Percentiles rank a stretch among this genome's conserved stretches.
These are phyloP conservation scores for Lasioglossum figueresi DNA, from an alignment of 2,888 invertebrate species.

Conservation along the genomic window DNA sequence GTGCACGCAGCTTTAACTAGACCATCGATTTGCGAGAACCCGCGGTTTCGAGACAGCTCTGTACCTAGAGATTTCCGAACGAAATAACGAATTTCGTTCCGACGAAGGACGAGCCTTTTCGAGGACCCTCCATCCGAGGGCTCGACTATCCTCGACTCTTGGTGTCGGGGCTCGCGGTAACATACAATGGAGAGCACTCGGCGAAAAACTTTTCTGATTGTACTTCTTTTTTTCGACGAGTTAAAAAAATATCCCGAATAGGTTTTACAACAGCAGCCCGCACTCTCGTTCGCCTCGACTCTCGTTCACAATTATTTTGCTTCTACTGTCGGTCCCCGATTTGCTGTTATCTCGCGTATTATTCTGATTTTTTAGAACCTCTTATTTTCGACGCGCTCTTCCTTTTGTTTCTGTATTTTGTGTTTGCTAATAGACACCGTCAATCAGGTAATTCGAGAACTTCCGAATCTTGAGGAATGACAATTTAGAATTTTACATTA, in stretches of 20 bases:
- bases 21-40: constrained; percentile 43
- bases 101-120: constrained; percentile 11
- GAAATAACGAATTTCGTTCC: constrained; percentile 10
- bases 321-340: neutral
- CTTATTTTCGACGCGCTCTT: neutral
- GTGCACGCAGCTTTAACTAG: constrained; percentile 54
- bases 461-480: neutral
- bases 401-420: too few relatives aligned
- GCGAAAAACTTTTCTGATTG: constrained; percentile 11
- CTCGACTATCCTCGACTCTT: neutral
- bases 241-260: neutral
- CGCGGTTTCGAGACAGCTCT: constrained; percentile 1
- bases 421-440: neutral
- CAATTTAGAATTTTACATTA: neutral
- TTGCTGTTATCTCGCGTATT: neutral
- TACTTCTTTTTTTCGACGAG: neutral
- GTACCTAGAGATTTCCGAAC: neutral
- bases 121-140: neutral
- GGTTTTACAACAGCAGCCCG: neutral
- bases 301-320: neutral
- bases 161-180: neutral
- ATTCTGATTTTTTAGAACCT: neutral
- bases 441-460: neutral
- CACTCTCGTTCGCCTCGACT: neutral
- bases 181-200: neutral